Conservation (phyloP, 2,113 vertebrate species). For the Heloderma charlesbogerti region DNA sequence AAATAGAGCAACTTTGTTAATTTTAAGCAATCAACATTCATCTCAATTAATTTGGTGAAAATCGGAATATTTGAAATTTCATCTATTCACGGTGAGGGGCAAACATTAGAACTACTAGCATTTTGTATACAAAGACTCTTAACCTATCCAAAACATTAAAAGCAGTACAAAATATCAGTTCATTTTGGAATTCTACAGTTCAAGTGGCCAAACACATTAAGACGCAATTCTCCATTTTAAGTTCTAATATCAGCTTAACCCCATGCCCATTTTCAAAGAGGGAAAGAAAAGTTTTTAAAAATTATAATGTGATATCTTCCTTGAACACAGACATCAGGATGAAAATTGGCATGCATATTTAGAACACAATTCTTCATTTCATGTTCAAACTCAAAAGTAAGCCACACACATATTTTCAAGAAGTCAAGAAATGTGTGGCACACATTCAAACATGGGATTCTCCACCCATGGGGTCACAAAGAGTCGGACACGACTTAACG, state of each 20-base stretch:
- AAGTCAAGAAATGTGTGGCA: background rate
- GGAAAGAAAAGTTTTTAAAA: too few species aligned
- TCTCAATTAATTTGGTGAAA: background rate
- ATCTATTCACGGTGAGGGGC: background rate
- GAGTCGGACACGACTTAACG: too few species aligned
- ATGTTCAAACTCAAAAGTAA: background rate
- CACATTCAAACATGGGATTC: too few species aligned
- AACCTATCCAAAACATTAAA: background rate
- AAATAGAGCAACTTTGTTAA: background rate
- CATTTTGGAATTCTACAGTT: background rate
- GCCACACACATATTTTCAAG: background rate
- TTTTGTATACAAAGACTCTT: background rate
- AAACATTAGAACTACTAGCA: background rate
- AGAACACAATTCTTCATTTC: background rate
- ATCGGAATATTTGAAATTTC: background rate
- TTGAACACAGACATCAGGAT: background rate
- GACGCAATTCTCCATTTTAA: background rate
- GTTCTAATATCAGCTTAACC: background rate
- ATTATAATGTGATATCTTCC: too few species aligned
- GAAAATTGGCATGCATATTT: background rate
- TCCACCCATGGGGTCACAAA: too few species aligned
- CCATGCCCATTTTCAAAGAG: background rate
- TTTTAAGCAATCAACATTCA: background rate
- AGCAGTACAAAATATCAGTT: background rate
- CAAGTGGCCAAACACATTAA: background rate